Base-by-base conservation (phyloP, 2,113 vertebrate species). In the Grantiella picta region DNA sequence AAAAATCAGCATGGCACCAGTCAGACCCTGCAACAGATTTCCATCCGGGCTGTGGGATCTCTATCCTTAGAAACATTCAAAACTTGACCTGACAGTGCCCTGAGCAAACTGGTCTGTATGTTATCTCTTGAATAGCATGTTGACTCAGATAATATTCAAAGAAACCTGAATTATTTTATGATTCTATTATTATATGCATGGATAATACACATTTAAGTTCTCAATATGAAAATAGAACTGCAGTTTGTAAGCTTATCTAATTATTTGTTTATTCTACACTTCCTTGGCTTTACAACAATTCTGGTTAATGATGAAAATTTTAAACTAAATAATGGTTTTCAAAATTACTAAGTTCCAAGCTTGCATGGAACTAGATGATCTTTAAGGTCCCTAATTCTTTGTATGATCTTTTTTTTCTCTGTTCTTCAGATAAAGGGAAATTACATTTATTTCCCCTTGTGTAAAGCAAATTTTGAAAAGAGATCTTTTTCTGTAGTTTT, bases 401-500 rank as follows among this genome's bases (percentile, higher is more conserved):
- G 28, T 60, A n/a, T 60, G 53, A 29, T 59, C 13, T 42, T 28
- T 36, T 49, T 35, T 53, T 21, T 6, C 24, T 22, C 42, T 66
- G 20, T 57, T 60, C 36, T 31, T 42, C 18, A 75, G 33, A 29
- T 78, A 90, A 84, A 47, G 4, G 5, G 5, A 59, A 71, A 63
- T 65, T 72, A 9, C 2, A 33, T 69, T 73, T 50, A 49, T 63
- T 78, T 68, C 6, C 4, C 36, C 6, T 44, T 78, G 8, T 38
- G 11, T 45, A 69, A 72, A 77, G 2, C 5, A 65, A 21, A 2
- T 60, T 85, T 54, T 11, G 9, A 72, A 82, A 56, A 44, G 0
- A 40, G 0, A 14, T 22, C 4, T 40, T 86, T 56, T 59, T 24
- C 9, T 40, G 1, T 59, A 5, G 0, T 11, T 40, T 68, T 83